Evolutionary conservation across 2,113 vertebrate species (phyloP).

Genomic region (Centropristis striata): DNA sequence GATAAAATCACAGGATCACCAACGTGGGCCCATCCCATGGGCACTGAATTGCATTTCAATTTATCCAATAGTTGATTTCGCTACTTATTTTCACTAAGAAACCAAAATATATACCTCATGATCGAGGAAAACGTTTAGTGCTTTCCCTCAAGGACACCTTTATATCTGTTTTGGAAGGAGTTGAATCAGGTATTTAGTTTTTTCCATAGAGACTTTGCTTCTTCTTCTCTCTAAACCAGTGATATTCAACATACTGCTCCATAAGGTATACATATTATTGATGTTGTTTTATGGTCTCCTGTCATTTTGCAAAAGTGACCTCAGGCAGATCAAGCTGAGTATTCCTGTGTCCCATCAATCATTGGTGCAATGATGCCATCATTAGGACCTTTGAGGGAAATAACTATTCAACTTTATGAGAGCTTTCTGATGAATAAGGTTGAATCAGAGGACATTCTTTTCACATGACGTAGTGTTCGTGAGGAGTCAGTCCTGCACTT

Average conservation of each 20-base stretch:
- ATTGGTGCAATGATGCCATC: background rate
- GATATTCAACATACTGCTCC: no score
- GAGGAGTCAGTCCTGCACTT: slow-evolving; percentile 38
- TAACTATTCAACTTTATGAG: background rate
- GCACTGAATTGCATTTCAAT: no score
- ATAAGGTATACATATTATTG: no score
- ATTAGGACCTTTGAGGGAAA: no score
- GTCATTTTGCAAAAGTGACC: no score
- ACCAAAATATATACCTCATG: background rate
- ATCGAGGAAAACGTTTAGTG: background rate
- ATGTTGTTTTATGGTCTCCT: no score
- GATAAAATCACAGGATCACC: background rate
- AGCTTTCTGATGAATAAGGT: background rate
- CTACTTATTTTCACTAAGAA: background rate
- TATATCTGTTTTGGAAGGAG: background rate
- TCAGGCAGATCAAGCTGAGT: no score
- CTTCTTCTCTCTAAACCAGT: background rate
- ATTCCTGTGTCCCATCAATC: background rate
- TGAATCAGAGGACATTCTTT: slow-evolving; percentile 46
- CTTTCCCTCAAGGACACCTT: background rate
- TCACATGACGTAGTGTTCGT: slow-evolving; percentile 48
- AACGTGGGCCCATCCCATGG: no score
- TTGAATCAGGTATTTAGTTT: background rate
- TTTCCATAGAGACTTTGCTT: background rate
- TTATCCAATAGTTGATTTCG: background rate